These are phyloP conservation scores for Albula goreensis DNA, from an alignment of 2,113 vertebrate species.

Conservation along the genomic window DNA sequence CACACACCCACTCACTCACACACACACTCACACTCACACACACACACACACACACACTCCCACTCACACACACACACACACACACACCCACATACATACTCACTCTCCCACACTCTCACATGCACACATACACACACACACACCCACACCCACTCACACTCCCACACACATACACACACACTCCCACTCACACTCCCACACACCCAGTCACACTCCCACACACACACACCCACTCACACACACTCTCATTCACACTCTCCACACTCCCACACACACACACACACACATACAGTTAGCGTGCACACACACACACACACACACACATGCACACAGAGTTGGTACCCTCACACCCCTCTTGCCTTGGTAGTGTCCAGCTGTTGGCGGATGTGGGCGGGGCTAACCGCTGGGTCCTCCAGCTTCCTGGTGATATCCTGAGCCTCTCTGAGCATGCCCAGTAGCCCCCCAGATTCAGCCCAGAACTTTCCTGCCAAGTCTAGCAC, in stretches of 20 bases:
- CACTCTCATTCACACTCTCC: too few species aligned
- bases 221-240: too few species aligned
- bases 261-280: background rate
- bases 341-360: slow-evolving; percentile 60
- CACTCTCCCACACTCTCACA: background rate
- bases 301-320: background rate
- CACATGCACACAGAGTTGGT: background rate
- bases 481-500: slow-evolving; percentile 91
- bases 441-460: slow-evolving; percentile 87
- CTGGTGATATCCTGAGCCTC: slow-evolving; percentile 92
- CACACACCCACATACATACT: background rate
- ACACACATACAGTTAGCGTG: background rate
- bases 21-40: background rate
- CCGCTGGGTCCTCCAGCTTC: slow-evolving; percentile 92
- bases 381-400: slow-evolving; percentile 97
- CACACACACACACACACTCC: background rate
- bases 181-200: background rate
- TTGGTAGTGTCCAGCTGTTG: slow-evolving; percentile 95
- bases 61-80: background rate
- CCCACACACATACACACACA: background rate
- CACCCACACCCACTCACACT: background rate
- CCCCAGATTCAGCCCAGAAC: slow-evolving; percentile 95
- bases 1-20: background rate
- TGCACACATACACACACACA: background rate
- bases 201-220: background rate